These are phyloP conservation scores for Drosophila erecta DNA, from an alignment of 1,140 invertebrate genomes.

Conservation along the genomic window DNA sequence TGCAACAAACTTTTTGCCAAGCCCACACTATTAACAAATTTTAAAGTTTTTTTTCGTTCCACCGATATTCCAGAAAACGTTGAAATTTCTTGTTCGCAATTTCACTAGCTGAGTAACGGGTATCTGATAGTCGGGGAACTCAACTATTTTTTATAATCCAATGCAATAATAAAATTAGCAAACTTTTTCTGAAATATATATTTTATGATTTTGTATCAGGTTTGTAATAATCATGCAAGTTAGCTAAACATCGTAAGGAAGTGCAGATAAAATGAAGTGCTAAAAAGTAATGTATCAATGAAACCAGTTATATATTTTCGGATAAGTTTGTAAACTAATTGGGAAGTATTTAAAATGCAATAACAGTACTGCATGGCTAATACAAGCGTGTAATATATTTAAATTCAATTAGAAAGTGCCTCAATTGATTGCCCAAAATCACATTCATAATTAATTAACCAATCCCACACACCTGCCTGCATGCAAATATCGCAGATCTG, in stretches of 20 bases:
- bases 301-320: background rate
- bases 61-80: too few species aligned
- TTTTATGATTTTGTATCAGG: background rate
- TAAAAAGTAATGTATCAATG: too few species aligned
- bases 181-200: background rate
- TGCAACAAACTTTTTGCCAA: too few species aligned
- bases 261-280: too few species aligned
- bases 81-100: too few species aligned
- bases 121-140: too few species aligned
- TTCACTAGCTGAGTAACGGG: too few species aligned
- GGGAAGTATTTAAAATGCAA: background rate
- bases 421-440: slow-evolving; percentile 2
- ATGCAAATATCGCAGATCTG: slow-evolving; percentile 10
- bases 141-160: background rate
- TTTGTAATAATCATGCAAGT: background rate
- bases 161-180: background rate
- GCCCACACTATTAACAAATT: too few species aligned
- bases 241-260: background rate
- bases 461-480: slow-evolving; percentile 11
- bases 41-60: too few species aligned
- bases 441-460: slow-evolving; percentile 17
- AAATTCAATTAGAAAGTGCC: slow-evolving; percentile 16
- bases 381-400: background rate
- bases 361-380: background rate
- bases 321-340: background rate